Conservation (phyloP, 2,888 invertebrate genomes). For the Dryocosmus kuriphilus region DNA sequence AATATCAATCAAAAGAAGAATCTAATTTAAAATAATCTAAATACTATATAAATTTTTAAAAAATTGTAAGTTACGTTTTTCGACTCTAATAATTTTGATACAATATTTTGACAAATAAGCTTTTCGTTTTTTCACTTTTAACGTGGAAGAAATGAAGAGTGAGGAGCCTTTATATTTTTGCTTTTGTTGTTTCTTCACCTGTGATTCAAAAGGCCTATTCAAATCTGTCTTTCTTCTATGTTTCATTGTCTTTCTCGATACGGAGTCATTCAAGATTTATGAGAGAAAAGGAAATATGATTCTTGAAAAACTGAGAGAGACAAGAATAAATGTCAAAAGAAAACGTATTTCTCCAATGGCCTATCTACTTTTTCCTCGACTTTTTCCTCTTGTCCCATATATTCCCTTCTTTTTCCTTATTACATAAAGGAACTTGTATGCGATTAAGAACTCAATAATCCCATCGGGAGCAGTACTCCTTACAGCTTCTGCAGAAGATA, state of each 20-base stretch:
- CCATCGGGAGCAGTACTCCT: background rate
- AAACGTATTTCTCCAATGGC: background rate
- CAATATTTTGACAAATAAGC: too few relatives aligned
- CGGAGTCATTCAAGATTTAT: background rate
- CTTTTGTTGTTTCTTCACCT: background rate
- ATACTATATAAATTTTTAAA: too few relatives aligned
- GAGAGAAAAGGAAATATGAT: background rate
- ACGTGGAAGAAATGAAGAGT: background rate
- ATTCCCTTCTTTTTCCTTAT: background rate
- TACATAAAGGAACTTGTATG: background rate
- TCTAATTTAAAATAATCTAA: too few relatives aligned
- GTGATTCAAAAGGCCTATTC: background rate
- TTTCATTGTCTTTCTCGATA: background rate
- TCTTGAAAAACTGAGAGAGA: background rate
- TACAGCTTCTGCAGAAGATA: background rate
- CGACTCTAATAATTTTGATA: too few relatives aligned
- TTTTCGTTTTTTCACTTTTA: background rate
- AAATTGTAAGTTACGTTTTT: too few relatives aligned
- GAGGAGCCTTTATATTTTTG: background rate
- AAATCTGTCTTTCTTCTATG: background rate
- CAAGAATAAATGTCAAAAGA: background rate
- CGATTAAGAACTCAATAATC: background rate
- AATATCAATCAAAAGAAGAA: too few relatives aligned
- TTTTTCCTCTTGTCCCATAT: background rate
- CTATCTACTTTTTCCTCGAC: background rate